These are phyloP conservation scores for Stichopus chloronotus DNA, from an alignment of 35 echinoderm and acorn worm species.

Conservation along the genomic window DNA sequence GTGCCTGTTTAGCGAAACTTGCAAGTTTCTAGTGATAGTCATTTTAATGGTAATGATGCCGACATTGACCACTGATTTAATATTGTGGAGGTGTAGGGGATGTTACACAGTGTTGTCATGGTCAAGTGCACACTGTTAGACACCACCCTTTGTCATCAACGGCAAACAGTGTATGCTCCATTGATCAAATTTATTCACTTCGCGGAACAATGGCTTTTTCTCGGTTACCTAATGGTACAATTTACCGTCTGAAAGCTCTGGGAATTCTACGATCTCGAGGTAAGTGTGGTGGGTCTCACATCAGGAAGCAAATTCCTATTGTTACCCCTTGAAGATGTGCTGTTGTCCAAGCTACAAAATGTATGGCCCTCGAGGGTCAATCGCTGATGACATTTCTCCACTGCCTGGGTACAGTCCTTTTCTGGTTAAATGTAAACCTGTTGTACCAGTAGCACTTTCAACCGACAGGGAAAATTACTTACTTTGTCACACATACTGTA, in stretches of 20 bases:
- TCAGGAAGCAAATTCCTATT: not conserved
- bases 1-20: not conserved
- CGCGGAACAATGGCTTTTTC: not conserved
- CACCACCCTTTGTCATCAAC: not conserved
- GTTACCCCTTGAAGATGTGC: not conserved
- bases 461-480: not conserved
- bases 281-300: slow-evolving; percentile 6
- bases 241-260: not conserved
- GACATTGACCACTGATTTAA: not conserved
- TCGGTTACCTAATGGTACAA: not conserved
- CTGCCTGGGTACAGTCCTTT: not conserved
- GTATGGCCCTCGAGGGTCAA: not conserved
- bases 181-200: not conserved
- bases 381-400: not conserved
- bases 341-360: not conserved
- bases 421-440: slow-evolving; percentile 9
- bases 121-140: not conserved
- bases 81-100: not conserved
- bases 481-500: slow-evolving; percentile 2
- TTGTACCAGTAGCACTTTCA: not conserved
- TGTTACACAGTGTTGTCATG: not conserved
- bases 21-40: not conserved
- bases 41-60: not conserved
- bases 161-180: not conserved
- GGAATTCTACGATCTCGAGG: not conserved